Evolutionary conservation across 92 coral and sea anemone genomes (phyloP), one percentile per base, ranked within the genome.

Genomic region (Bergia puertoricense): DNA sequence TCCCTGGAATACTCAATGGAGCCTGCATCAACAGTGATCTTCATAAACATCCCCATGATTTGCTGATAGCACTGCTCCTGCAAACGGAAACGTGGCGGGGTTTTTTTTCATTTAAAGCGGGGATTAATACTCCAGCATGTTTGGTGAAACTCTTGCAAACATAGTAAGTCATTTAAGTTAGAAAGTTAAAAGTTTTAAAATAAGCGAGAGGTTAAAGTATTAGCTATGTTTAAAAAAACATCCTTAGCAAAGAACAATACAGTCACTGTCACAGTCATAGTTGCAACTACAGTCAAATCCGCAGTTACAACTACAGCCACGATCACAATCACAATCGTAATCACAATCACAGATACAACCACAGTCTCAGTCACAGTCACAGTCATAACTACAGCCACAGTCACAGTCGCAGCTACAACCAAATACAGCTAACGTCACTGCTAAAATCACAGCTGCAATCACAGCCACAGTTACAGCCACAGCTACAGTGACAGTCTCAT

Each of bases 11-110:
- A 96, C 1, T 98, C 99, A 85, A 96, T 91, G 42, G 99, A 96
- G 51, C 99, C 99, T 37, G 99, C 98, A 81, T 96, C 96, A 37
- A 96, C 93, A 4, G 96, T 88, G 83, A 97, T 97, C 92, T 95
- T 97, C 93, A 95, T 97, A 74, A 97, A 97, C 99, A 97, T 97
- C 13, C 93, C 94, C 98, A 97, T 91, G 36, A 97, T 93, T 88
- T 96, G 98, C 80, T 97, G 98, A 92, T 97, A 97, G 88, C 92
- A 94, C 84, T 97, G 97, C 57, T 97, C 99, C 97, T 94, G 43
- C 50, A 77, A 39, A 0, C 74, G 30, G 8, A 84, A 0, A 69
- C 18, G n/a, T 18, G 23, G 69, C n/a, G 69, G 7, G 8, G 54
- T 48, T 48, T 4, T 30, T 1, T 62, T 62, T 22, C 69, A 62